A percentile compares a stretch with the other conserved stretches of the same genome.
These are phyloP conservation scores for Drosophila sucinea DNA, from an alignment of 1,140 invertebrate species.

Conservation along the genomic window DNA sequence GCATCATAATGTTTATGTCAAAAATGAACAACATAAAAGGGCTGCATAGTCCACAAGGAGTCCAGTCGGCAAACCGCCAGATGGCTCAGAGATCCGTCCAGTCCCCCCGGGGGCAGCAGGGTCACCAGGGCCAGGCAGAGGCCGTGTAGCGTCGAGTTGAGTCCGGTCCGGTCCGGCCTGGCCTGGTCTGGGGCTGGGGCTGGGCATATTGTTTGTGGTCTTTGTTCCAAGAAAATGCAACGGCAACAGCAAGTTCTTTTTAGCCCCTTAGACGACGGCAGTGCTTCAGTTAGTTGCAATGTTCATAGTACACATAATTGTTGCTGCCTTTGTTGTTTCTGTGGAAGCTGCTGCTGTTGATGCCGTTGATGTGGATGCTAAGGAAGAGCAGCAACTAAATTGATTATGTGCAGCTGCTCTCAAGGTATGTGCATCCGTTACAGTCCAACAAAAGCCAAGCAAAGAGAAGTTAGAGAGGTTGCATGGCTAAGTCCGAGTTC, in stretches of 20 bases:
- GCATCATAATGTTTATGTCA: slow-evolving; percentile 80
- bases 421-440: slow-evolving; percentile 23
- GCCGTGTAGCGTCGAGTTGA: slow-evolving; percentile 12
- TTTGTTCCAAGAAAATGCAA: slow-evolving; percentile 59
- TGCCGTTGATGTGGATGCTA: slow-evolving; percentile 31
- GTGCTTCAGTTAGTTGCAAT: slow-evolving; percentile 22
- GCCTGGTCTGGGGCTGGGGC: slow-evolving; percentile 20
- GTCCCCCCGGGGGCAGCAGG: background rate
- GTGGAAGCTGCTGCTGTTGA: slow-evolving; percentile 25
- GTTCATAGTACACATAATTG: slow-evolving; percentile 50
- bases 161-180: slow-evolving; percentile 1
- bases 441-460: background rate
- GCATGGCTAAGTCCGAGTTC: background rate
- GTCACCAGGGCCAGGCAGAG: slow-evolving; percentile 12
- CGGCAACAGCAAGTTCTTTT: slow-evolving; percentile 7
- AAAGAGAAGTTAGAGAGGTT: background rate
- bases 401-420: slow-evolving; percentile 58
- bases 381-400: slow-evolving; percentile 56
- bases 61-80: slow-evolving; percentile 28
- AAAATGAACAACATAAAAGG: slow-evolving; percentile 75
- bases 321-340: slow-evolving; percentile 26
- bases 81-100: background rate
- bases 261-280: slow-evolving; percentile 22
- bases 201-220: slow-evolving; percentile 34
- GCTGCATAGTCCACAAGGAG: slow-evolving; percentile 30